Conservation (phyloP, 2,888 invertebrate species). For the Limnephilus auricula region DNA sequence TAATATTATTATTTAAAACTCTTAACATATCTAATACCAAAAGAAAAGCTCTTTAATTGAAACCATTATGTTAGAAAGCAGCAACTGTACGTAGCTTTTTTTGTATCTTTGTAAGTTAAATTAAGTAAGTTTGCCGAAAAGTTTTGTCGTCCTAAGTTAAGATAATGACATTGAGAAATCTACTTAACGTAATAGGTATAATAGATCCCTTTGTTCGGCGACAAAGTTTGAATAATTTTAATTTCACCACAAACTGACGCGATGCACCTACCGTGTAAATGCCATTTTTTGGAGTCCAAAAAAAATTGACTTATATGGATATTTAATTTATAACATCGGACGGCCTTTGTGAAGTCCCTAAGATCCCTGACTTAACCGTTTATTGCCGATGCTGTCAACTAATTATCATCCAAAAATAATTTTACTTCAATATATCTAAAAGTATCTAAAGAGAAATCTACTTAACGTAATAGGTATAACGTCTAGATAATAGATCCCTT, state of each 20-base stretch:
- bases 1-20: no score
- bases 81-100: background rate
- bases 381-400: no score
- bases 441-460: background rate
- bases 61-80: background rate
- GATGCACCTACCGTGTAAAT: background rate
- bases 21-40: background rate
- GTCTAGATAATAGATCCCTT: no score
- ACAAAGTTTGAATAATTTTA: background rate
- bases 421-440: no score
- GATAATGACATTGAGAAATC: background rate
- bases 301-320: background rate
- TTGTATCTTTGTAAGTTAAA: background rate
- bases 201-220: background rate
- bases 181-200: constrained; percentile 1
- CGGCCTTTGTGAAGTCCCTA: no score
- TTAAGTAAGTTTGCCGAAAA: background rate
- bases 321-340: background rate
- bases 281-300: background rate
- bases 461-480: constrained; percentile 2
- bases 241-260: background rate
- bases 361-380: no score
- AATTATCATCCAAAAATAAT: no score
- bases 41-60: no score
- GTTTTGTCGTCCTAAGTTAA: background rate